Evolutionary conservation across 2,113 vertebrate species (phyloP).

Genomic region (Sapayoa aenigma): DNA sequence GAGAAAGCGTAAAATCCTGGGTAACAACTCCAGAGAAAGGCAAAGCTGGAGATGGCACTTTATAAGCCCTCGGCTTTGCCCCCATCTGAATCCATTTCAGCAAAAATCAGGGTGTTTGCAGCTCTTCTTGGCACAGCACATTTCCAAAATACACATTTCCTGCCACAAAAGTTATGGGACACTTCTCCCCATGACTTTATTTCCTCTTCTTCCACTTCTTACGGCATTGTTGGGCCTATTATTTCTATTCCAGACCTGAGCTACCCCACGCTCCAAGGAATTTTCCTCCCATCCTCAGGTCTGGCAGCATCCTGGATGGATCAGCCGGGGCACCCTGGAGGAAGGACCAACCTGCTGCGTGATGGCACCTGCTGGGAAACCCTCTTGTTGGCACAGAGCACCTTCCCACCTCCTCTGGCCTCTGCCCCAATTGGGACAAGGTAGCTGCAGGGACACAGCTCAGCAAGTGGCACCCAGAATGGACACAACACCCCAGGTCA

Average conservation of each 20-base stretch:
- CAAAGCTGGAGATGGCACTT: neutral
- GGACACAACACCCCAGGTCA: neutral
- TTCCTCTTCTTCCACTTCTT: neutral
- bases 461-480: neutral
- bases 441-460: neutral
- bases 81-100: neutral
- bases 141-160: neutral
- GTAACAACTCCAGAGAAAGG: neutral
- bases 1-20: fast-evolving
- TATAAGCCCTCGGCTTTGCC: neutral
- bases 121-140: neutral
- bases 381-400: neutral
- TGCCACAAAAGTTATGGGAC: neutral
- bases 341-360: neutral
- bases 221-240: neutral
- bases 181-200: neutral
- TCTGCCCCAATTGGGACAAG: neutral
- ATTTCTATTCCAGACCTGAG: neutral
- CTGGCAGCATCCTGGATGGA: neutral
- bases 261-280: neutral
- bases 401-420: neutral
- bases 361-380: neutral
- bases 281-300: neutral
- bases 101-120: neutral
- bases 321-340: neutral